These are phyloP conservation scores for Falco rusticolus DNA, from an alignment of 2,797 vertebrate species.

Conservation along the genomic window DNA sequence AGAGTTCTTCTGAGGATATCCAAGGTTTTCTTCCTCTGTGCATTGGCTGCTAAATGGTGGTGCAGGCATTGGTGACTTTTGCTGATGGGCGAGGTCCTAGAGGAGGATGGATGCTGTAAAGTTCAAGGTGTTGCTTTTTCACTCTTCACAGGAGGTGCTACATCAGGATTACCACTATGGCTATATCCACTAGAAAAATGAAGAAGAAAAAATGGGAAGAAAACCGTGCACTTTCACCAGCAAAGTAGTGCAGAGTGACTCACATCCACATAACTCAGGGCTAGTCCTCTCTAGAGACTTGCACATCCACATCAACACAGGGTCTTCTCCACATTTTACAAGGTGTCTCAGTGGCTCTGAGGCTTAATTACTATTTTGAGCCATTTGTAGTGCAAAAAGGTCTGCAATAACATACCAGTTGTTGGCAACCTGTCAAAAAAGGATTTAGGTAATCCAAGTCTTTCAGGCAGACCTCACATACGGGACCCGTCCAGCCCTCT, in stretches of 20 bases:
- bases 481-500: neutral
- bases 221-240: neutral
- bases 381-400: neutral
- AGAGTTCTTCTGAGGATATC: neutral
- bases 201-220: neutral
- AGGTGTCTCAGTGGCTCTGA: neutral
- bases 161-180: neutral
- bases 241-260: neutral
- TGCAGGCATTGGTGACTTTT: neutral
- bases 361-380: neutral
- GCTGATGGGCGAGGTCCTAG: neutral
- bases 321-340: neutral
- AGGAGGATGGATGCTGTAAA: neutral
- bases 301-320: no score
- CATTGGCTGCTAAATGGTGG: neutral
- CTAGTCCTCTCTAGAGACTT: neutral
- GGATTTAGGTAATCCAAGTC: neutral
- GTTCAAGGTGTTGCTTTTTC: neutral
- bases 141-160: neutral
- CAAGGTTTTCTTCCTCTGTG: neutral
- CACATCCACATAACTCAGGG: neutral
- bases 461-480: neutral
- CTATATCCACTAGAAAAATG: neutral
- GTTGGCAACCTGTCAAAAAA: neutral
- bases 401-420: neutral